These are phyloP conservation scores for Siphlonurus alternatus DNA, from an alignment of 2,888 invertebrate species.

Conservation along the genomic window DNA sequence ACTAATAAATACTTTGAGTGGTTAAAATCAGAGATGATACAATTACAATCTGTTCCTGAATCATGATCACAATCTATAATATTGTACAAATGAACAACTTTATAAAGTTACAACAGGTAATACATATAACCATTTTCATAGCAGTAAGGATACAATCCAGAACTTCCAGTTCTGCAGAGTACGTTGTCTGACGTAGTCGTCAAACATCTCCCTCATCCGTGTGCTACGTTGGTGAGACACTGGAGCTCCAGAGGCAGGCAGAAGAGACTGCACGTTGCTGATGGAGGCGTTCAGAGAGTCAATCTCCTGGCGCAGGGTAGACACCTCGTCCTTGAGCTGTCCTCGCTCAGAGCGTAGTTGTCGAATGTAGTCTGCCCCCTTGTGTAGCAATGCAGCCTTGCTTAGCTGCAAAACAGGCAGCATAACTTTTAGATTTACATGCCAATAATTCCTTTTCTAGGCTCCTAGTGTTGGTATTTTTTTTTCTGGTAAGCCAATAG, in stretches of 20 bases:
- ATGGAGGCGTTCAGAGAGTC: conserved; percentile 81
- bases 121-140: no score
- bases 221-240: conserved; percentile 77
- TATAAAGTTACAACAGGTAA: no score
- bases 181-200: conserved; percentile 70
- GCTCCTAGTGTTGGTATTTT: no score
- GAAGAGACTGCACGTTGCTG: conserved; percentile 83
- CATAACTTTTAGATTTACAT: neutral
- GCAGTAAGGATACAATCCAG: conserved; percentile 96
- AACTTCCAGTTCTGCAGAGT: conserved; percentile 93
- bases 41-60: no score
- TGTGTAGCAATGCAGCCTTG: conserved; percentile 93
- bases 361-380: conserved; percentile 89
- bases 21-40: no score
- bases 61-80: no score
- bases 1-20: no score
- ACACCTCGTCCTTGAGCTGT: conserved; percentile 80
- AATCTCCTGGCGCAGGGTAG: conserved; percentile 69
- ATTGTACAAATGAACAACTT: no score
- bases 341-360: conserved; percentile 72
- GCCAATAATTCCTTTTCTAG: no score
- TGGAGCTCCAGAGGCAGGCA: conserved; percentile 91
- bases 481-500: conserved; percentile 9
- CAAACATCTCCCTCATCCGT: conserved; percentile 86
- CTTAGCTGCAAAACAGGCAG: conserved; percentile 41